A percentile compares a stretch with the other conserved stretches of the same genome.
Conservation (phyloP, 2,113 vertebrate species). For the Lamprotornis superbus region DNA sequence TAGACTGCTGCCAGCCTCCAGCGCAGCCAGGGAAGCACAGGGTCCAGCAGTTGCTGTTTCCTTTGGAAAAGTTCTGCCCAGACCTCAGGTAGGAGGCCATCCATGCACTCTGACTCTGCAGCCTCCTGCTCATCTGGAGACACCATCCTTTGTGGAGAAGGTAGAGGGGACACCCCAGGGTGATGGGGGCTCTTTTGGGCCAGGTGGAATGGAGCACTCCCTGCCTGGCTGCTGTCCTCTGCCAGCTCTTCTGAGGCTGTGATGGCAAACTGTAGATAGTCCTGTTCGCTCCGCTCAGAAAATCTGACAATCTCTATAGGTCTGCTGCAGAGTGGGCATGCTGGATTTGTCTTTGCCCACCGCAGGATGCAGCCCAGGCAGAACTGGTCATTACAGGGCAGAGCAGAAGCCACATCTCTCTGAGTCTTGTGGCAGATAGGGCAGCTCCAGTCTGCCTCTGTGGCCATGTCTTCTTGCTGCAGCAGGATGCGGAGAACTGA, state of each 20-base stretch:
- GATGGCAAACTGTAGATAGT: background rate
- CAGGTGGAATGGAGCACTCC: fast-evolving
- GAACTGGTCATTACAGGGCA: background rate
- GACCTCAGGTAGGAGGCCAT: background rate
- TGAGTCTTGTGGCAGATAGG: background rate
- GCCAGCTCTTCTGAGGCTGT: background rate
- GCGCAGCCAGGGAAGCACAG: background rate
- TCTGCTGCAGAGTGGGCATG: background rate
- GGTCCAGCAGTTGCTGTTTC: background rate
- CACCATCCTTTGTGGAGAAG: background rate
- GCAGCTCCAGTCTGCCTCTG: background rate
- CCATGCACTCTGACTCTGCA: background rate
- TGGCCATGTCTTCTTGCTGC: background rate
- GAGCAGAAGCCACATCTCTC: background rate
- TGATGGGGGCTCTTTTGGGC: background rate
- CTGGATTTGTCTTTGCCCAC: background rate
- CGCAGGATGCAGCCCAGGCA: background rate
- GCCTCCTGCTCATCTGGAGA: background rate
- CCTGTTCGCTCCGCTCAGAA: background rate
- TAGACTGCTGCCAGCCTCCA: background rate
- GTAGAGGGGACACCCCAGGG: background rate
- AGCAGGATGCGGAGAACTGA: background rate
- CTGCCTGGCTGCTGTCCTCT: background rate
- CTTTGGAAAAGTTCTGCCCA: background rate
- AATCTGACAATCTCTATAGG: background rate